phyloP scores from a whole-genome alignment of 2,888 invertebrate genomes.

The Dione juno region DNA sequence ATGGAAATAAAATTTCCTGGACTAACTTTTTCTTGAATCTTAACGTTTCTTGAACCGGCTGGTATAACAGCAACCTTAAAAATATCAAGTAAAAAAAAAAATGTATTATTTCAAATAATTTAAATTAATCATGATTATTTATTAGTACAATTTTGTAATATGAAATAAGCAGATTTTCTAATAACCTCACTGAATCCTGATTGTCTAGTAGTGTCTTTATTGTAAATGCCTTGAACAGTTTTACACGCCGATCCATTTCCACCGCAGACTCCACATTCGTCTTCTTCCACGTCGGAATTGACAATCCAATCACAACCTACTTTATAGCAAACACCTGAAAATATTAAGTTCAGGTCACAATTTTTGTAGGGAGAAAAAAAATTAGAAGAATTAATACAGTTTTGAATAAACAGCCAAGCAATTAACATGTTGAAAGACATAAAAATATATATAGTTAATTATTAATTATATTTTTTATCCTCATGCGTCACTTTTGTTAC shows the following conservation, averaged over 20 bases:
- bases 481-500: too few relatives aligned
- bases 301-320: constrained; percentile 96
- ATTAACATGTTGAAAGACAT: too few relatives aligned
- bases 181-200: constrained; percentile 83
- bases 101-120: background rate
- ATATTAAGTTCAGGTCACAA: background rate
- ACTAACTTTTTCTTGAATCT: constrained; percentile 88
- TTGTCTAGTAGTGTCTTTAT: constrained; percentile 83
- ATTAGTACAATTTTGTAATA: background rate
- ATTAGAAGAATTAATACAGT: too few relatives aligned
- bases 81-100: background rate
- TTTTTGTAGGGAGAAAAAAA: too few relatives aligned
- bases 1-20: constrained; percentile 92
- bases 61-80: constrained; percentile 88
- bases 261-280: constrained; percentile 93
- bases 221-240: constrained; percentile 89
- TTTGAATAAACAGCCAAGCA: too few relatives aligned
- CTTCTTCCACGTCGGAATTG: constrained; percentile 90
- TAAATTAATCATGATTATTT: background rate
- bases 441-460: too few relatives aligned
- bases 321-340: constrained; percentile 85
- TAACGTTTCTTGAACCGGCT: constrained; percentile 90
- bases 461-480: too few relatives aligned
- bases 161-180: background rate
- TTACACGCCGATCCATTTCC: constrained; percentile 92